phyloP scores from a whole-genome alignment of 2,113 vertebrate species.

The Hiodon tergisus region DNA sequence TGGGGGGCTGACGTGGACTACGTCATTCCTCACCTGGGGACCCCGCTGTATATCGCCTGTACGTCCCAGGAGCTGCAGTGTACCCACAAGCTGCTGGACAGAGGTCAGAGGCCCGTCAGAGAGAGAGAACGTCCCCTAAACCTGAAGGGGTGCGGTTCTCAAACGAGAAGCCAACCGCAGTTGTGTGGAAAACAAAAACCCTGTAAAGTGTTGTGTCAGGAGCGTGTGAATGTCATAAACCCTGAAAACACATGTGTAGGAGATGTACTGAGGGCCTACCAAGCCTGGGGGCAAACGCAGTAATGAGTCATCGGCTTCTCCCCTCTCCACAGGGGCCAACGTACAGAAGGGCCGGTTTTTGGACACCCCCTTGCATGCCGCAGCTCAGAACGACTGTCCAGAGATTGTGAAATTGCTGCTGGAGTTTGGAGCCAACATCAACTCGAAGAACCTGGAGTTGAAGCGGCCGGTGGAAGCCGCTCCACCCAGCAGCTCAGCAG shows the following conservation, averaged over 20 bases:
- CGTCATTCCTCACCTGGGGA: conserved; percentile 77
- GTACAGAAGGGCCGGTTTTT: conserved; percentile 76
- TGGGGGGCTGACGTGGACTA: conserved; percentile 80
- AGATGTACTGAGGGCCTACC: not conserved
- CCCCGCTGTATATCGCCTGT: conserved; percentile 79
- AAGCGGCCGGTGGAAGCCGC: conserved; percentile 73
- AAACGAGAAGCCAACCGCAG: not conserved
- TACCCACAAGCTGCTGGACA: conserved; percentile 72
- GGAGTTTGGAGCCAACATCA: conserved; percentile 81
- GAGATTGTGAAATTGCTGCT: conserved; percentile 70
- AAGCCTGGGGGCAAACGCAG: not conserved
- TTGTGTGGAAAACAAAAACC: too few species aligned
- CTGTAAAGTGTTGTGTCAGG: too few species aligned
- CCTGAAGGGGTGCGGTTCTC: not conserved
- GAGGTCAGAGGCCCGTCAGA: conserved; percentile 51
- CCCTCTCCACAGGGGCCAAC: conserved; percentile 62
- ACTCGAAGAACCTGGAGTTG: conserved; percentile 72
- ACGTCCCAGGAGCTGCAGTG: conserved; percentile 73
- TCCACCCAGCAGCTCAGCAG: conserved; percentile 64
- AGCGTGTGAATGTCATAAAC: too few species aligned
- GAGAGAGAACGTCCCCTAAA: conserved; percentile 12
- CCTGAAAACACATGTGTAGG: not conserved
- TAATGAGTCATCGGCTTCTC: not conserved
- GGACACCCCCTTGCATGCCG: conserved; percentile 77
- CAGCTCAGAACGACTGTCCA: conserved; percentile 67